Conservation (phyloP, 2,113 vertebrate genomes). For the Sceloporus tristichus region DNA sequence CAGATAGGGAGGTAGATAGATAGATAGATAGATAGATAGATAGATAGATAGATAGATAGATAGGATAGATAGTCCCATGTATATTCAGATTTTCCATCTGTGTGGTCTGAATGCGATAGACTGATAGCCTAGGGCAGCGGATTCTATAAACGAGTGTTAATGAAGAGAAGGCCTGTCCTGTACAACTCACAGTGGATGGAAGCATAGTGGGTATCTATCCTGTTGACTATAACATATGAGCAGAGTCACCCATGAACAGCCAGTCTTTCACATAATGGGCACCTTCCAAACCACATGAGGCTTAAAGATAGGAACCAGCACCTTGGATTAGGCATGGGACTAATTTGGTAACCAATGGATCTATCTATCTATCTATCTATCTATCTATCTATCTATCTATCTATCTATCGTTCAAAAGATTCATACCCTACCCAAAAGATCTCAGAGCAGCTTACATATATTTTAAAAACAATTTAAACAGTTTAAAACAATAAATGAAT, state of each 20-base stretch:
- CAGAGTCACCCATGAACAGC: neutral
- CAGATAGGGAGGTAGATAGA: no score
- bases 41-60: no score
- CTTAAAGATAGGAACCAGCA: neutral
- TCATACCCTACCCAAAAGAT: neutral
- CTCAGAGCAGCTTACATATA: no score
- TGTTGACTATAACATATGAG: no score
- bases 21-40: no score
- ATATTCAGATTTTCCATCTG: no score
- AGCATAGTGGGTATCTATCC: neutral
- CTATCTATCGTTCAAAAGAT: neutral
- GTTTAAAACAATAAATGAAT: no score
- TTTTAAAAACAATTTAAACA: no score
- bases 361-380: neutral
- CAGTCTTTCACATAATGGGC: neutral
- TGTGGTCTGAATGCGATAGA: neutral
- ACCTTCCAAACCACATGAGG: neutral
- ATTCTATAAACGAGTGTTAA: neutral
- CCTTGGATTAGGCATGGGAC: neutral
- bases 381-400: no score
- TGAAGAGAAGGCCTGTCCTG: neutral
- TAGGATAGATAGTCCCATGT: no score
- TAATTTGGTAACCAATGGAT: neutral
- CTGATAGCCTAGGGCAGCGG: neutral
- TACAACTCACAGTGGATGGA: neutral